Evolutionary conservation across 2,113 vertebrate genomes (phyloP), one percentile per base, ranked within the genome.

Genomic region (Glareola pratincola): DNA sequence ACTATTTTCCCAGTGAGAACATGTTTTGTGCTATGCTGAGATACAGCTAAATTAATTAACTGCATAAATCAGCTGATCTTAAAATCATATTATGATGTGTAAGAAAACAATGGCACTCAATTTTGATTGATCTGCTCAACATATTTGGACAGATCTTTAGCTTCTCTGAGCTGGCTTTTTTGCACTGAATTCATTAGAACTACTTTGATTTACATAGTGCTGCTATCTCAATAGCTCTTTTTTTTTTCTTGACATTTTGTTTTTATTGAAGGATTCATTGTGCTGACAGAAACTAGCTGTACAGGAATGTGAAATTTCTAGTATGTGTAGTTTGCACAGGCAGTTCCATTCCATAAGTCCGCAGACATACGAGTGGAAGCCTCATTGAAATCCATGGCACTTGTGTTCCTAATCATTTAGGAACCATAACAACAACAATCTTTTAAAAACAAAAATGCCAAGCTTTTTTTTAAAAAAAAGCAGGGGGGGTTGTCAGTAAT

Each of bases 71-170:
- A 85, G 51, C 20, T 91, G 68, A 63, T 72, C 36, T 60, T 56
- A 64, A 86, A 94, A 43, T 60, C 26, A 24, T 56, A 43, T 30
- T 36, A 64, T 56, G 36, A 57, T 72, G 36, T 67, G 53, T 87
- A 41, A 85, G 73, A 72, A 90, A 85, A 79, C 39, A 51, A 2
- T 1, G 20, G 13, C 21, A 30, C 43, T 93, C 56, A 21, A 39
- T 92, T 88, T 47, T 74, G 47, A 94, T 81, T 74, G 85, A 76
- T 88, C 48, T 85, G n/a, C 56, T 95, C 79, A 14, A 15, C 78
- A 6, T 39, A 56, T 64, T 90, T 1, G 21, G 48, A 17, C 26
- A 64, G 30, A 47, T 73, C 56, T 87, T 96, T 82, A 39, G 10
- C 39, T 82, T 53, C 34, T 50, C 41, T 21, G 39, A 36, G 12